Base-by-base conservation (phyloP, 2,797 vertebrate genomes). In the Pangasius larnaudii region DNA sequence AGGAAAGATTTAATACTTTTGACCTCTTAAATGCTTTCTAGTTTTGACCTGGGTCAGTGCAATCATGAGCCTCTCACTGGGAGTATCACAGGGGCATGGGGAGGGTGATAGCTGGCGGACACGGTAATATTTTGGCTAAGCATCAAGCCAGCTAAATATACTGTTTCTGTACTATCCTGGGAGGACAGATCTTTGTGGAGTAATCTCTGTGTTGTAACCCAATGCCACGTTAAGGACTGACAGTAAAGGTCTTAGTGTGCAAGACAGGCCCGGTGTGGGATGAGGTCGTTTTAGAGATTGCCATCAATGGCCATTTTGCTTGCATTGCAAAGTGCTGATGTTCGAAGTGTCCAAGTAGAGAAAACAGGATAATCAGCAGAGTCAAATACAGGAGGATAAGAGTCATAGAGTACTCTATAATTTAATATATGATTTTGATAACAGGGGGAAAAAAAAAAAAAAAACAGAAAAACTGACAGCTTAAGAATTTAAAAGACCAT, bases 191-290 rank as follows among this genome's bases (percentile, higher is more conserved):
- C 90, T 91, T 91, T 92, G 90, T 91, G 88, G 87, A 92, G 88
- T 93, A 93, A 93, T 93, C 93, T 92, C 89, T 88, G 89, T 91
- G 91, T 93, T 92, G 93, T 91, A 91, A 93, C 89, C 85, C 85
- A 91, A 93, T 91, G 89, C 92, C 91, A 91, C 72, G 86, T 88
- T 89, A 92, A 91, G 86, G 87, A 89, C 94, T 93, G 22, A 89
- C 87, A 92, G 83, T 84, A 88, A 87, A 80, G 91, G 88, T 88
- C 88, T 86, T 78, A 85, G 74, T 87, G 80, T 90, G 89, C 85
- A 88, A 90, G 88, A 85, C 63, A 90, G 86, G 89, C 79, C 53
- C 75, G 56, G 65, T 87, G 86, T 75, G 69, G 77, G 80, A 87
- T n/a, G 88, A 91, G 88, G 89, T 89, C 71, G 89, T 87, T 90